Evolutionary conservation across 2,888 invertebrate genomes (phyloP), one percentile per base, ranked within the genome.

Genomic region (Polydrusus tereticollis): DNA sequence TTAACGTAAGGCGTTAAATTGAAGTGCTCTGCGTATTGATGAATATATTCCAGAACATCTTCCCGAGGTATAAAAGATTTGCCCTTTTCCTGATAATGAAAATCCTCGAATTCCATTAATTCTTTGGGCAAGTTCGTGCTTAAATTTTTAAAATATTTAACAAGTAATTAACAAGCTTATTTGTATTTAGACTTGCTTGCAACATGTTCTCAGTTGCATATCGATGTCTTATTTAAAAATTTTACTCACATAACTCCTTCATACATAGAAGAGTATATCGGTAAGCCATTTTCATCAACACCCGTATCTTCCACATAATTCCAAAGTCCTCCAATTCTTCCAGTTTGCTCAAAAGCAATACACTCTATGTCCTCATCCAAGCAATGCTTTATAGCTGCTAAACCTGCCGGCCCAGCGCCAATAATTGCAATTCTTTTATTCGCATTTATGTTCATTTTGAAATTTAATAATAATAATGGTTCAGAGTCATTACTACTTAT

Each of bases 251-350:
- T 88, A 43, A 95, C 86, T 80, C 90, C 89, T 81, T 91, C 89
- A 81, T 96, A 96, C 92, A 94, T 93, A 85, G 93, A 93, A 5
- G 93, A 91, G 81, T 92, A 92, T 10, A 94, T 85, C 0, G 92
- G 91, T 12, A 90, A 78, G 0, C 92, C 92, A 82, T 90, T 86
- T 52, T 90, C 87, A 76, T 93, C 92, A 0, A 83, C 78, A 0
- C 90, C 92, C 1, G 88, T 86, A 23, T 87, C 82, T 2, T 93
- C 90, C 6, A 89, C 90, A 81, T 92, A 94, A 65, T 79, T 79
- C 95, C 95, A 96, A 0, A 93, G 93, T 0, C 96, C 96, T 2
- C 95, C 95, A n/a, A 94, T 83, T 60, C 86, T 80, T 12, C 86
- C 86, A 0, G 89, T 87, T 76, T 92, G 91, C 80, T 96, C 95